These are phyloP conservation scores for human (Homo sapiens) DNA, from an alignment of 2,113 vertebrate species.

Conservation along the genomic window GRCh38 chr3:80584501-80585000, in stretches of 20 bases:
- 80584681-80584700: not conserved
- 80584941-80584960: not conserved
- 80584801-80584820: not conserved
- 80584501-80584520: not conserved
- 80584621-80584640: not conserved
- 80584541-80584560: not conserved
- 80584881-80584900: rapidly evolving
- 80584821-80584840: not conserved
- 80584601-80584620: not conserved
- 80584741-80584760: not conserved
- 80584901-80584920: not conserved
- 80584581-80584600: not conserved
- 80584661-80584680: not conserved
- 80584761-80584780: not conserved
- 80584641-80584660: not conserved
- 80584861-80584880: not conserved
- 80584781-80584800: not conserved
- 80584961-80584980: not conserved
- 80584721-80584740: not conserved
- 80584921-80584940: not conserved
- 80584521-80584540: not conserved
- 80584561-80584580: not conserved
- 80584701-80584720: not conserved
- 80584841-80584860: not conserved
- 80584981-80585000: not conserved